Evolutionary conservation across 1,140 invertebrate species (phyloP).

Genomic region (Pentalonia nigronervosa): DNA sequence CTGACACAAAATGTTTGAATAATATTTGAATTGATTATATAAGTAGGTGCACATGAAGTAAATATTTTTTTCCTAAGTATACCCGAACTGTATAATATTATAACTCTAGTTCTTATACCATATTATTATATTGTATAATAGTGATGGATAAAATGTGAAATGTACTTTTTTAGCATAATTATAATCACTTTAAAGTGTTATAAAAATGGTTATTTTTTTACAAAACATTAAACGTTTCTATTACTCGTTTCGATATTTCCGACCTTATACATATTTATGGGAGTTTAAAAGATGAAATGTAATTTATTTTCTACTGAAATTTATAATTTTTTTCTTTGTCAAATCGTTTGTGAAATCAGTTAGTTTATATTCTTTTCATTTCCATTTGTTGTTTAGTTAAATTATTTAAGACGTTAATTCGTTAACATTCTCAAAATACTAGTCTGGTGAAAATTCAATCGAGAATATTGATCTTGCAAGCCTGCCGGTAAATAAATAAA

Average conservation of each 20-base stretch:
- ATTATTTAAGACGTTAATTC: constrained; percentile 7
- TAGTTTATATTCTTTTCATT: constrained; percentile 15
- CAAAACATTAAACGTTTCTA: background rate
- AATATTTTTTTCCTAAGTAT: background rate
- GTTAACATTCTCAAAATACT: background rate
- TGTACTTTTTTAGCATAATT: background rate
- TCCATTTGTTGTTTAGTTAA: background rate
- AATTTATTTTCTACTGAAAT: background rate
- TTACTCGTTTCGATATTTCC: background rate
- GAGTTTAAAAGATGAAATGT: constrained; percentile 9
- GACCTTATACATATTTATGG: constrained; percentile 35
- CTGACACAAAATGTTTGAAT: background rate
- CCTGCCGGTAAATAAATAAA: background rate
- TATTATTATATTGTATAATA: background rate
- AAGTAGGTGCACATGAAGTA: background rate
- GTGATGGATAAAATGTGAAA: background rate
- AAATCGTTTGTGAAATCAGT: constrained; percentile 30
- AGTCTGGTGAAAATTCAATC: background rate
- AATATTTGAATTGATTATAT: background rate
- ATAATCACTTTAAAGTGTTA: background rate
- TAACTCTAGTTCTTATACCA: background rate
- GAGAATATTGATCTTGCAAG: background rate
- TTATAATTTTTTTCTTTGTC: background rate
- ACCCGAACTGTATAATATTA: background rate
- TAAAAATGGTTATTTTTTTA: background rate